Evolutionary conservation across 2,113 vertebrate species (phyloP).

Genomic region (Aspiorhynchus laticeps): DNA sequence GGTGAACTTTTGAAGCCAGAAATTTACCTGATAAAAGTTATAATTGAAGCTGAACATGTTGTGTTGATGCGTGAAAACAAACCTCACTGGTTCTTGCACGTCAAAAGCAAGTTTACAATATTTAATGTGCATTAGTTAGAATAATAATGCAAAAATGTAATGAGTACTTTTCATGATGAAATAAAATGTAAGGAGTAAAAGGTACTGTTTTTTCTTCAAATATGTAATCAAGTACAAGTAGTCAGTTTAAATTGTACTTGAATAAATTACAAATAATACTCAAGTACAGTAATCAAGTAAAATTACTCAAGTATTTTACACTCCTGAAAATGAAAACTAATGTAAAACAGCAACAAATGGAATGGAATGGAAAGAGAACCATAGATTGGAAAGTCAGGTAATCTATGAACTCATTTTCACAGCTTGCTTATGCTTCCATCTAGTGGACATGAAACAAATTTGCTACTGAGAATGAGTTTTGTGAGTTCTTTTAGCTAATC

Average conservation of each 20-base stretch:
- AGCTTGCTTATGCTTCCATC: conserved; percentile 66
- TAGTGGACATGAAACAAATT: conserved; percentile 59
- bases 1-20: background rate
- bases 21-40: background rate
- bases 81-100: too few species aligned
- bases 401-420: background rate
- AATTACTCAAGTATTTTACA: background rate
- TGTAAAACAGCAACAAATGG: background rate
- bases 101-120: too few species aligned
- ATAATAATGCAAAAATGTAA: background rate
- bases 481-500: background rate
- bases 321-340: background rate
- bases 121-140: too few species aligned
- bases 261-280: background rate
- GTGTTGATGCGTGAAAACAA: background rate
- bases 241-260: background rate
- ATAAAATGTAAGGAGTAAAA: background rate
- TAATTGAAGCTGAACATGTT: background rate
- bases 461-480: background rate
- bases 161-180: background rate
- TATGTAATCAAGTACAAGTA: background rate
- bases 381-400: background rate
- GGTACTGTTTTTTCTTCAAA: background rate
- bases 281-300: background rate
- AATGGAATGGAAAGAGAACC: background rate